Evolutionary conservation across 2,888 invertebrate genomes (phyloP), one percentile per base, ranked within the genome.

Genomic region (Dendrolimus pini): DNA sequence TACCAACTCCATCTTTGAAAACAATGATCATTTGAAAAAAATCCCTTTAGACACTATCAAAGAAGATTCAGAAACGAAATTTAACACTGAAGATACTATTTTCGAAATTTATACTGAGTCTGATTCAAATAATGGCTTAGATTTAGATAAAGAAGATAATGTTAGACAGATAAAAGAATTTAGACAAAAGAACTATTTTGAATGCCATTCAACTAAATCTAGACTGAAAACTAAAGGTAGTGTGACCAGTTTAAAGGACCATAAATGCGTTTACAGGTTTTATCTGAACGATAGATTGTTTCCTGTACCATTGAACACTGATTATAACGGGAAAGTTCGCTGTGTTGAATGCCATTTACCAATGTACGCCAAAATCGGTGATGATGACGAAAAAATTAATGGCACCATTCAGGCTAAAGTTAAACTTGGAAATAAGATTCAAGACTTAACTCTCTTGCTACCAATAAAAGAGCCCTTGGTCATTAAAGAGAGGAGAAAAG

Each of bases 131-230:
- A 55, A 69, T 12, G 69, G 70, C 7, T 70, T 75, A 30, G 75
- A 85, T 18, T 60, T 68, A 41, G 72, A 76, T 9, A 75, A 72
- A 55, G 59, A 65, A 0, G 68, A 78, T 0, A 80, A 67, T 30
- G 70, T 85, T 0, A 63, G 74, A 41, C 66, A 74, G 7, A 57
- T 90, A n/a, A 86, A 83, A 61, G 82, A 88, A 64, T 93, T 93
- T 64, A 83, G 93, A 12, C 78, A 87, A 1, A 80, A 91, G 8
- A 92, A 93, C 67, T 94, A 92, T 67, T 93, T 93, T 60, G 93
- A 93, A 64, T 93, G 93, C n/a, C 93, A 93, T 68, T 92, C 93
- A 0, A 86, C 88, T 1, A 83, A 75, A 70, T 81, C 81, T 9
- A 79, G 85, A 58, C 66, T 85, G 0, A 74, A 75, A 18, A 69